Evolutionary conservation across 1,140 invertebrate species (phyloP).

Genomic region (Zaprionus ornatus): DNA sequence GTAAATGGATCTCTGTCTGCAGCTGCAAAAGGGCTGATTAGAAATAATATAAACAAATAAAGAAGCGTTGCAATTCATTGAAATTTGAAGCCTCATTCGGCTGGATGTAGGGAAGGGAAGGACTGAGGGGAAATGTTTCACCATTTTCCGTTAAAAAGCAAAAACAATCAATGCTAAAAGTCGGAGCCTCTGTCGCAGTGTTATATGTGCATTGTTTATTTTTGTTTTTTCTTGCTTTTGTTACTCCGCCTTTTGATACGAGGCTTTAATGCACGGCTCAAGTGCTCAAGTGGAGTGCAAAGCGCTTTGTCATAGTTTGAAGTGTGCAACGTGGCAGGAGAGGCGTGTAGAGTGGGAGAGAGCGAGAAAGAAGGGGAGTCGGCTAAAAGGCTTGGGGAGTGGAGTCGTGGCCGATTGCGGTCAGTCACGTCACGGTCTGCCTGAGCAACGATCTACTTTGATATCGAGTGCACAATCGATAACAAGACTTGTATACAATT

Average conservation of each 20-base stretch:
- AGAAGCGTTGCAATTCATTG: slow-evolving; percentile 43
- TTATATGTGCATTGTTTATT: slow-evolving; percentile 37
- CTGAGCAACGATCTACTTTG: not conserved
- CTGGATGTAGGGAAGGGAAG: not conserved
- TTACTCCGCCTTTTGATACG: not conserved
- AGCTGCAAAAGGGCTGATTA: slow-evolving; percentile 12
- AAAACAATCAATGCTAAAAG: slow-evolving; percentile 46
- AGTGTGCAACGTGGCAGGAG: not conserved
- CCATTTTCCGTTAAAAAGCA: slow-evolving; percentile 29
- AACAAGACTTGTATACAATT: not conserved
- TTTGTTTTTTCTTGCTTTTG: slow-evolving; percentile 18
- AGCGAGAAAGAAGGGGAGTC: not conserved
- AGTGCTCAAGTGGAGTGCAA: slow-evolving; percentile 1
- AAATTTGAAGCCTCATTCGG: slow-evolving; percentile 38
- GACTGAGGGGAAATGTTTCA: not conserved
- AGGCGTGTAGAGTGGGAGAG: not conserved
- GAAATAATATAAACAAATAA: slow-evolving; percentile 20
- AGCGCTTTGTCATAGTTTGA: slow-evolving; percentile 4
- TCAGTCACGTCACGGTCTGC: not conserved
- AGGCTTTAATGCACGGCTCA: slow-evolving; percentile 4
- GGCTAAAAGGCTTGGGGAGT: slow-evolving; percentile 1
- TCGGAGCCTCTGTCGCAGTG: slow-evolving; percentile 9
- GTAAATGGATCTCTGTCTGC: slow-evolving; percentile 10
- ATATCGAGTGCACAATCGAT: not conserved
- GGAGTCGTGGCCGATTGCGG: not conserved